phyloP scores from a whole-genome alignment of 2,888 invertebrate species.

The Zygogramma bicolorata region DNA sequence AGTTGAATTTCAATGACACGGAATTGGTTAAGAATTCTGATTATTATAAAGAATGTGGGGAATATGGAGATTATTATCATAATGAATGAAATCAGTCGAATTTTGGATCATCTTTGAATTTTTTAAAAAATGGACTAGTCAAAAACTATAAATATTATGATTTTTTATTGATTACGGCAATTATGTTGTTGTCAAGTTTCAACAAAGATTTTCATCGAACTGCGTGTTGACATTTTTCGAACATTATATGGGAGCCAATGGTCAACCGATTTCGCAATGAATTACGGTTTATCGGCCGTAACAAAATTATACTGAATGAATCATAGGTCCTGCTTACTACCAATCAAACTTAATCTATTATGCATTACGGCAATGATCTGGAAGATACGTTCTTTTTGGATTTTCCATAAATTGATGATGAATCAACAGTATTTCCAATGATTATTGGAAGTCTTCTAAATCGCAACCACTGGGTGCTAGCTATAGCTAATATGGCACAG shows the following conservation, averaged over 20 bases:
- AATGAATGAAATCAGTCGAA: too few species aligned
- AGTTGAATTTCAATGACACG: slow-evolving; percentile 6
- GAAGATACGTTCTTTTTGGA: background rate
- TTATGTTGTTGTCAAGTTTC: background rate
- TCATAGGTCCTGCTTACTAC: background rate
- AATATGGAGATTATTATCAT: too few species aligned
- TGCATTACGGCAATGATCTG: background rate
- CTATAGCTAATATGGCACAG: background rate
- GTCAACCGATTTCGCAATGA: slow-evolving; percentile 2
- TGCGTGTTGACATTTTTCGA: background rate
- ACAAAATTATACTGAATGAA: background rate
- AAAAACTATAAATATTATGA: too few species aligned
- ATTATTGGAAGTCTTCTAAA: background rate
- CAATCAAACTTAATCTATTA: background rate
- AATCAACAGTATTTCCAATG: background rate
- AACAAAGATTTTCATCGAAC: background rate
- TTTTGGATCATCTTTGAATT: too few species aligned
- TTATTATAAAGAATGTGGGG: slow-evolving; percentile 20
- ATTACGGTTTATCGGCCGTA: background rate
- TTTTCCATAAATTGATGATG: background rate
- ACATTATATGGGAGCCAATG: background rate
- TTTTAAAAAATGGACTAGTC: too few species aligned
- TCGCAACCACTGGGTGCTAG: background rate
- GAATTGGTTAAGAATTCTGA: slow-evolving; percentile 16
- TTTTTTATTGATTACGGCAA: too few species aligned